Evolutionary conservation across 1,140 invertebrate genomes (phyloP).

Genomic region (Artemia franciscana): DNA sequence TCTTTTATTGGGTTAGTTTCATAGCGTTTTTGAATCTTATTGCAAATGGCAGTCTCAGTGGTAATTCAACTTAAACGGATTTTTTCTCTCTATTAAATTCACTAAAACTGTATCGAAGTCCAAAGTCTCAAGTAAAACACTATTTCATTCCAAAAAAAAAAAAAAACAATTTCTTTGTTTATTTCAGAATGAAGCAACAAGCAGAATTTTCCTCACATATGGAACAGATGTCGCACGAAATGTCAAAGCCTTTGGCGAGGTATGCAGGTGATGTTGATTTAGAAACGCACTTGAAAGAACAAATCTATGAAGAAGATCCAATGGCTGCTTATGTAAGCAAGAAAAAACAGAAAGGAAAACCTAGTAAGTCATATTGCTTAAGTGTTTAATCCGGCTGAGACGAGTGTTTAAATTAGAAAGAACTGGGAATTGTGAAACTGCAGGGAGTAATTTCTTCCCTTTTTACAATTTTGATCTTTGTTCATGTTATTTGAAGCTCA

Average conservation of each 20-base stretch:
- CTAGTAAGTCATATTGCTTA: slow-evolving; percentile 7
- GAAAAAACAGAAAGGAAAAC: slow-evolving; percentile 31
- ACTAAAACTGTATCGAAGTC: not conserved
- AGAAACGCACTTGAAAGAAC: slow-evolving; percentile 42
- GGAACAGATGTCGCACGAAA: slow-evolving; percentile 50
- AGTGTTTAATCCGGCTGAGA: not conserved
- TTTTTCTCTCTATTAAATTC: not conserved
- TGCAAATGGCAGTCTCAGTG: not conserved
- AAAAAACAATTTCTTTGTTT: slow-evolving; percentile 12
- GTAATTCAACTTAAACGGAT: not conserved
- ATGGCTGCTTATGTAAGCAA: slow-evolving; percentile 69
- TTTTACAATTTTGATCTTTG: too few relatives aligned
- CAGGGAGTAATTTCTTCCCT: too few relatives aligned
- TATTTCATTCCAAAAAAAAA: too few relatives aligned
- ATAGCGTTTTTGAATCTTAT: not conserved
- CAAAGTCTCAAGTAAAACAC: too few relatives aligned
- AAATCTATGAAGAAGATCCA: slow-evolving; percentile 66
- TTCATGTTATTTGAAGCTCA: too few relatives aligned
- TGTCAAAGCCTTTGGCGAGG: slow-evolving; percentile 68
- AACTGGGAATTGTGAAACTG: too few relatives aligned
- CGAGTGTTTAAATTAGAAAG: too few relatives aligned
- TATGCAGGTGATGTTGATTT: slow-evolving; percentile 70
- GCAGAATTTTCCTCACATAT: slow-evolving; percentile 39
- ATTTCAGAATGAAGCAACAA: slow-evolving; percentile 34
- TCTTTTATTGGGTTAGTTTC: not conserved